Evolutionary conservation across 1,140 invertebrate species (phyloP), one percentile per base, ranked within the genome.

Genomic region (Bombus consobrinus): DNA sequence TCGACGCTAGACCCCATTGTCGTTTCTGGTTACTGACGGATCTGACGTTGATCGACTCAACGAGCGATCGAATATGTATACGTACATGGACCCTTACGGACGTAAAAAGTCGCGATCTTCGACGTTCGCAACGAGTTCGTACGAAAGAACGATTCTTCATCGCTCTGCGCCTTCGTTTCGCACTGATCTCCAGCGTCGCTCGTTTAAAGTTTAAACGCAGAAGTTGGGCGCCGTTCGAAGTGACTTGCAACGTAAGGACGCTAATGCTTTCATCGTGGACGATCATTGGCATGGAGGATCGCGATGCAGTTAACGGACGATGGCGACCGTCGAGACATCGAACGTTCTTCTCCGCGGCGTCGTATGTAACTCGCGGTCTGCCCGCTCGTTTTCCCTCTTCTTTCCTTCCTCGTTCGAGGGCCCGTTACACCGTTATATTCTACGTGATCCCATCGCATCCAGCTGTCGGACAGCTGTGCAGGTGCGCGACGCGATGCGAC

Each of bases 401-500:
- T 81, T 76, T 71, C 37, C 80, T 68, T 72, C 59, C 12, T n/a
- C 66, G 64, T 77, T 77, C 57, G 75, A 62, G 59, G 37, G 80
- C 22, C 85, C 81, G 81, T 47, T 75, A 83, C 89, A 92, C 92
- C 92, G 92, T 93, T 93, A 93, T 72, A 32, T 59, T 85, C 76
- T 89, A 88, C 86, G 88, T 89, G 86, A 91, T 92, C 86, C 85
- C 89, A 90, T 93, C 90, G 87, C 86, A 84, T 89, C 89, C 91
- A 90, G 90, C 88, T 92, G 91, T 91, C 89, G 71, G 72, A 72
- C 83, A 66, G 72, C 83, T 89, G 81, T 62, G 43, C 81, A 81
- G 88, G 86, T 82, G 86, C 75, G 82, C 86, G 69, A 85, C 68
- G 47, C 34, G 78, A 71, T 53, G 37, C 59, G 78, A 84, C 62